Evolutionary conservation across 1,140 invertebrate genomes (phyloP), one percentile per base, ranked within the genome.

Genomic region (Drosophila auraria): DNA sequence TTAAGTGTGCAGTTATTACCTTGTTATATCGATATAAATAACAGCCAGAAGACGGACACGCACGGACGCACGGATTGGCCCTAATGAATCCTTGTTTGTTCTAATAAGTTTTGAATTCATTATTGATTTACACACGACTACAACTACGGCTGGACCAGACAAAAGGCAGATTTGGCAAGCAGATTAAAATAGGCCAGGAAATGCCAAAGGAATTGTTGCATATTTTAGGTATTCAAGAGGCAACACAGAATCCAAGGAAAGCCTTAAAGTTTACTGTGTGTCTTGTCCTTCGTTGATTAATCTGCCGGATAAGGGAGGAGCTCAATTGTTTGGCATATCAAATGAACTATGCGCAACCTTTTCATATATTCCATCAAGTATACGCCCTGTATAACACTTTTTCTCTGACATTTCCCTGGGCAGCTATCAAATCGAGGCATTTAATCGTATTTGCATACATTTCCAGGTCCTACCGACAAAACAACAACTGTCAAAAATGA

Each of bases 1-100:
- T 90, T 90, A 90, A 90, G 86, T 90, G 82, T 91, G 82, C 87
- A 90, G 87, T 90, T 90, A 90, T 90, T 90, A 90, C 87, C 86
- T 86, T 90, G 86, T 90, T 90, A 90, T 86, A 82, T 78, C 87
- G 82, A 82, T 90, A 90, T 90, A 90, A 91, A 90, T 86, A 90
- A 90, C 86, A 89, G 65, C 63, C 49, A 57, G 51, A 54, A 33
- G 38, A 42, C 74, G 69, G 36, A 66, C 51, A 66, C 51, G 30
- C 17, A n/a, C 27, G 27, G 27, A 27, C 1, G 5, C 27, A n/a
- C 60, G 60, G 49, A 68, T 87, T 82, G 76, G 51, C 72, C 77
- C 87, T 87, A 89, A 87, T 87, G 87, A 87, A 87, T 83, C 79
- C 82, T 70, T 77, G 77, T 83, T 87, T 80, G 71, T 83, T 87